Evolutionary conservation across 2,888 invertebrate species (phyloP), one percentile per base, ranked within the genome.

Genomic region (Antheraea assamensis): DNA sequence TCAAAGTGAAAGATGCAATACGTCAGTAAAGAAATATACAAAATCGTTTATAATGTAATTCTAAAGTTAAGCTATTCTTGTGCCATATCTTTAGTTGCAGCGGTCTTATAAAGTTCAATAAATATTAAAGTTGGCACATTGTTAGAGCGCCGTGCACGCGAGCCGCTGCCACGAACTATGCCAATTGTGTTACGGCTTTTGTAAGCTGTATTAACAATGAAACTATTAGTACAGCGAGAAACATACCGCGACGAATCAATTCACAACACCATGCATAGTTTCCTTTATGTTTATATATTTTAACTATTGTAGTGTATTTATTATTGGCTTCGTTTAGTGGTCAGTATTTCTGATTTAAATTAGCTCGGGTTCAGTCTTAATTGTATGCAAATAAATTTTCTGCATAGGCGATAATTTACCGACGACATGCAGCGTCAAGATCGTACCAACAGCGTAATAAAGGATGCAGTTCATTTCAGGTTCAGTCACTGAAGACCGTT

Each of bases 41-140:
- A 24, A 24, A n/a, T 15, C 10, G n/a, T 58, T 24, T n/a, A 58
- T 58, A 30, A 30, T 52, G 5, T 19, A 27, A 27, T 61, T 27
- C 27, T 64, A 5, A 64, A 64, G 15, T 64, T 30, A 30, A 30
- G 15, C 27, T 64, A 64, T 27, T 30, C 61, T 27, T 24, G 27
- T 30, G 17, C n/a, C 30, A 17, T 30, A 64, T 64, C 61, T 64
- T 64, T 64, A 64, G 30, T 17, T 30, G 30, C 30, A 64, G 30
- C 27, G 61, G 89, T 92, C 91, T 30, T 30, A 92, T 93, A 89
- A 91, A 92, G 90, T 91, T 90, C 90, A 90, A 94, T 94, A 93
- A 93, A 94, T 94, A 93, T 94, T 94, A 92, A 92, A 93, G 90
- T 90, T 90, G 89, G 91, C 92, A 92, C 92, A 92, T 94, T 93